These are phyloP conservation scores for Erythrolamprus reginae DNA, from an alignment of 2,113 vertebrate genomes.

Conservation along the genomic window DNA sequence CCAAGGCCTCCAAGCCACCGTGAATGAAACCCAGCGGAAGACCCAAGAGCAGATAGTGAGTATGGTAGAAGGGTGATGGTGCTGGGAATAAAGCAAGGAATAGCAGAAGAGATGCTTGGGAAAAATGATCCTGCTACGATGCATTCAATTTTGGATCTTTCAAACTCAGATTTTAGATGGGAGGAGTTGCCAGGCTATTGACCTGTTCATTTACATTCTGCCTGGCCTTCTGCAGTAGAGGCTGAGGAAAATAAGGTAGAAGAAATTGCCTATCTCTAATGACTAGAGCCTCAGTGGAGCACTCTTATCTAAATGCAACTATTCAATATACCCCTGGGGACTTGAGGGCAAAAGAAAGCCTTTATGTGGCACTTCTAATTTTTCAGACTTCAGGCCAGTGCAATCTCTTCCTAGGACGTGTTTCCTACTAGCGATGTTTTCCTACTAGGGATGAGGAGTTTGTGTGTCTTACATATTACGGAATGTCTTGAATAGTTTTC, in stretches of 20 bases:
- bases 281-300: neutral
- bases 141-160: neutral
- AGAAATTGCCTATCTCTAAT: neutral
- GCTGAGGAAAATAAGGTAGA: neutral
- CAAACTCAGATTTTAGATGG: neutral
- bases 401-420: neutral
- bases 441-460: neutral
- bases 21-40: constrained; percentile 80
- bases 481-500: neutral
- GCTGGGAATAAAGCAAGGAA: neutral
- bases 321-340: neutral
- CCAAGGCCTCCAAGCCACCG: constrained; percentile 77
- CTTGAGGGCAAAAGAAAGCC: neutral
- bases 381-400: neutral
- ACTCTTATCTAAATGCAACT: neutral
- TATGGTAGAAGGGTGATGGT: neutral
- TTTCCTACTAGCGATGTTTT: no score
- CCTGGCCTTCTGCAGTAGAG: neutral
- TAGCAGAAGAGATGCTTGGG: neutral
- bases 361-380: neutral
- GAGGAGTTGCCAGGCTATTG: rapidly evolving
- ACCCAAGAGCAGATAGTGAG: constrained; percentile 86
- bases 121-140: neutral
- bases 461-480: neutral
- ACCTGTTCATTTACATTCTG: neutral